Base-by-base conservation (phyloP, 1,140 invertebrate genomes). In the Eupristina koningsbergeri region DNA sequence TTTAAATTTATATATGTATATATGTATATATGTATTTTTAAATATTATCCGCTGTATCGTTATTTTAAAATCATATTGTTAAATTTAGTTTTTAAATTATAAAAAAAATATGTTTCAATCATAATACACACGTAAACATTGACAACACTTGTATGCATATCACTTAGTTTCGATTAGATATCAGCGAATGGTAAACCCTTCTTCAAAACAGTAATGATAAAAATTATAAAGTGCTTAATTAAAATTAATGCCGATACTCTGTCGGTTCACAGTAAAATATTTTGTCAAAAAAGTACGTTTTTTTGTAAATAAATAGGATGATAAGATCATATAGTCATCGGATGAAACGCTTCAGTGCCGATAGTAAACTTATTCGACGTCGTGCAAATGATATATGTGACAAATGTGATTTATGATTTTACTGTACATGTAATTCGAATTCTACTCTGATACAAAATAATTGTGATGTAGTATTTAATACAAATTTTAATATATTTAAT, bases 181-280 rank as follows among this genome's bases (percentile, higher is more conserved):
- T n/a, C 67, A 71, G 41, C 67, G 39, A 26, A 41, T 41, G 36
- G 67, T 71, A 71, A 71, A 71, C 22, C 19, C 36, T n/a, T 71
- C 15, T 41, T 31, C 34, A 41, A 71, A 41, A n/a, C 22, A n/a
- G 19, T 41, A 11, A 41, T n/a, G 5, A 41, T 41, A 41, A 41
- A 41, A 36, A 41, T n/a, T 41, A 71, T 1, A 11, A 34, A 41
- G 19, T 11, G 0, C 2, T 26, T 39, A 71, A 41, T 39, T 41
- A 41, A 5, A 41, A 5, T 6, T 36, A 36, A 36, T 36, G 19
- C 5, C 31, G 1, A 36, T 39, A 31, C 31, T 36, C 5, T 67
- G 17, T 36, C 3, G 7, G 7, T 15, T 71, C 19, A 17, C 22
- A 7, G 15, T 41, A 71, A 11, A 26, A 71, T 41, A 41, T 41